Evolutionary conservation across 1,140 invertebrate species (phyloP).

Genomic region (Drosophila oshimai): DNA sequence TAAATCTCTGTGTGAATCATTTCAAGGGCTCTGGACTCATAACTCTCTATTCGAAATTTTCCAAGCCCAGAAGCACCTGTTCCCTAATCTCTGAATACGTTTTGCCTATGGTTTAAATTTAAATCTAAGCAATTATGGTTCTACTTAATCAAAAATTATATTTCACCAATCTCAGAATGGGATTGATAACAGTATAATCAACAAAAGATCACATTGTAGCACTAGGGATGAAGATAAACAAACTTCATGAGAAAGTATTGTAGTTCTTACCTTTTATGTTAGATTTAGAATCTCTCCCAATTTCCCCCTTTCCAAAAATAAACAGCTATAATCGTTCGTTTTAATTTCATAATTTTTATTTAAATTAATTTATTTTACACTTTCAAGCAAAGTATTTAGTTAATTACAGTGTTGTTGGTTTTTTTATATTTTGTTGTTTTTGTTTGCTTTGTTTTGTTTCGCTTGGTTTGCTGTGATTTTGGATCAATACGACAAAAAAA

Average conservation of each 20-base stretch:
- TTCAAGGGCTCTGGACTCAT: neutral
- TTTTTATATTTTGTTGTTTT: conserved; percentile 36
- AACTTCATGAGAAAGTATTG: no score
- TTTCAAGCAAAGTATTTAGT: conserved; percentile 72
- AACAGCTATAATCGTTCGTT: neutral
- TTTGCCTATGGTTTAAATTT: neutral
- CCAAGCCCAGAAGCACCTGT: neutral
- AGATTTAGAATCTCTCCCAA: no score
- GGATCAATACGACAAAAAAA: conserved; percentile 42
- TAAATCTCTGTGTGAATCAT: conserved; percentile 24
- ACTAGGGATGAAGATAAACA: no score
- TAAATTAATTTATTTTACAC: conserved; percentile 80
- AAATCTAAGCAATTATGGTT: neutral
- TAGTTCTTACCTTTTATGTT: no score
- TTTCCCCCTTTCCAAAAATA: neutral
- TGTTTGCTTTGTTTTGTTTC: conserved; percentile 51
- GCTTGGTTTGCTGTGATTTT: conserved; percentile 33
- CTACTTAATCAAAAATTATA: neutral
- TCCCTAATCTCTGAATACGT: neutral
- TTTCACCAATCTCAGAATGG: neutral
- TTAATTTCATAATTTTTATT: conserved; percentile 75
- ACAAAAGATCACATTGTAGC: no score
- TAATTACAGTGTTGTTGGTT: conserved; percentile 72
- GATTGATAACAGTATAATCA: no score
- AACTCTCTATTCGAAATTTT: neutral